Evolutionary conservation across 2,113 vertebrate species (phyloP).

Genomic region (Periophthalmodon schlosseri): DNA sequence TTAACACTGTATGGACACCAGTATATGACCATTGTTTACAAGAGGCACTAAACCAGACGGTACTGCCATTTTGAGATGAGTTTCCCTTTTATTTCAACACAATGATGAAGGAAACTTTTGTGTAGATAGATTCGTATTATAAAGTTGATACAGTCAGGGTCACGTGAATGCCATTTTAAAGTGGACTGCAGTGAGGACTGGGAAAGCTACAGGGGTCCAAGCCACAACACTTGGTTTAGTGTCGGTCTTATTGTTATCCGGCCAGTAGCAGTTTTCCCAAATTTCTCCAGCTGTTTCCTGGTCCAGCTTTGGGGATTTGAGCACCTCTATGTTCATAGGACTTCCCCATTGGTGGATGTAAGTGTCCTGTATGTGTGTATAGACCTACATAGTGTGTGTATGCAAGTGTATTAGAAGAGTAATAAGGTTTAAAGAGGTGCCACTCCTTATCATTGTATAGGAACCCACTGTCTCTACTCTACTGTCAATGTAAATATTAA

Average conservation of each 20-base stretch:
- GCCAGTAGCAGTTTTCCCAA: slow-evolving; percentile 62
- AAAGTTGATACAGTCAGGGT: slow-evolving; percentile 16
- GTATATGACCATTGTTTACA: slow-evolving; percentile 67
- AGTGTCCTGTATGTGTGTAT: slow-evolving; percentile 61
- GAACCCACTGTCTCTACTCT: slow-evolving; percentile 38
- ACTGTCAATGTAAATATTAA: slow-evolving; percentile 65
- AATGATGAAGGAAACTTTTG: slow-evolving; percentile 18
- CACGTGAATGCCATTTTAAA: slow-evolving; percentile 37
- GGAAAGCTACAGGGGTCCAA: slow-evolving; percentile 21
- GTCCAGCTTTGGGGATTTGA: slow-evolving; percentile 67
- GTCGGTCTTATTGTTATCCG: slow-evolving; percentile 62
- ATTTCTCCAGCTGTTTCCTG: slow-evolving; percentile 78
- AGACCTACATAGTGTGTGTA: slow-evolving; percentile 24
- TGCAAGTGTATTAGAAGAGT: slow-evolving; percentile 30
- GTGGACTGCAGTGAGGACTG: slow-evolving; percentile 40
- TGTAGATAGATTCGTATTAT: slow-evolving; percentile 9
- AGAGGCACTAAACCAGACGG: slow-evolving; percentile 51
- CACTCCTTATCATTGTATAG: slow-evolving; percentile 55
- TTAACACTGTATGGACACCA: slow-evolving; percentile 28
- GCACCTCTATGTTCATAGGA: slow-evolving; percentile 53
- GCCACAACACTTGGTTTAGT: slow-evolving; percentile 21
- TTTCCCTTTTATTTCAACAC: slow-evolving; percentile 28
- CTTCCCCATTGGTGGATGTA: slow-evolving; percentile 57
- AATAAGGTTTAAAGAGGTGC: slow-evolving; percentile 59
- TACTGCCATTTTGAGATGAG: slow-evolving; percentile 56